Percentiles rank a stretch among this genome's conserved stretches.
Conservation (phyloP, 1,140 invertebrate species). For the Lutraria rhynchaena region DNA sequence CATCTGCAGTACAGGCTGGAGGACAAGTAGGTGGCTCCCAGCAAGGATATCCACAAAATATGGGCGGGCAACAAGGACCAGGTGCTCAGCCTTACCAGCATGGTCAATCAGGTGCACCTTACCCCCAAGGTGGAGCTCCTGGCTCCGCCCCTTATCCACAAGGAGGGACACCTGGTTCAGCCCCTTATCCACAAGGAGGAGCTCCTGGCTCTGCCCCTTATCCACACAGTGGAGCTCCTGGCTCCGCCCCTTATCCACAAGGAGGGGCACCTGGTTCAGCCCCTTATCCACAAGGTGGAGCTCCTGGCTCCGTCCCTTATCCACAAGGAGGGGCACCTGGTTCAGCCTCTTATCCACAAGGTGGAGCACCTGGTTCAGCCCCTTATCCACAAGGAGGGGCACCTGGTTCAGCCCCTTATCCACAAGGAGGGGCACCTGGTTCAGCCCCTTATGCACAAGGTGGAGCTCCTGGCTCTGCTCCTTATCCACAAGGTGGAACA, state of each 20-base stretch:
- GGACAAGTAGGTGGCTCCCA: neutral
- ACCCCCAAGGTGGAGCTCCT: conserved; percentile 9
- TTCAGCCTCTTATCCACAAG: conserved; percentile 17
- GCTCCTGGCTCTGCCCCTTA: neutral
- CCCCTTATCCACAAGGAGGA: neutral
- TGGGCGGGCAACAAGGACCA: neutral
- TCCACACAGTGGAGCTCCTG: neutral
- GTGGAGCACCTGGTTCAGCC: neutral
- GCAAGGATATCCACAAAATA: no score
- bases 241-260: conserved; percentile 16
- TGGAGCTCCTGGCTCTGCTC: neutral
- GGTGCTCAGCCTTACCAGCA: conserved; percentile 5
- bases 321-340: neutral
- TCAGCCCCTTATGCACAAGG: conserved; percentile 17
- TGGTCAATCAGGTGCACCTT: neutral
- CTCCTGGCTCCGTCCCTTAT: neutral
- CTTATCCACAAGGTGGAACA: neutral
- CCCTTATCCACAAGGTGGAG: neutral
- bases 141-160: conserved; percentile 42
- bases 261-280: conserved; percentile 14
- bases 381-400: conserved; percentile 15
- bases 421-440: conserved; percentile 5
- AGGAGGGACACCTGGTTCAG: neutral
- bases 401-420: neutral
- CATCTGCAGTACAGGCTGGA: neutral